phyloP scores from a whole-genome alignment of 2,797 vertebrate species.

The Onychomys leucogaster region DNA sequence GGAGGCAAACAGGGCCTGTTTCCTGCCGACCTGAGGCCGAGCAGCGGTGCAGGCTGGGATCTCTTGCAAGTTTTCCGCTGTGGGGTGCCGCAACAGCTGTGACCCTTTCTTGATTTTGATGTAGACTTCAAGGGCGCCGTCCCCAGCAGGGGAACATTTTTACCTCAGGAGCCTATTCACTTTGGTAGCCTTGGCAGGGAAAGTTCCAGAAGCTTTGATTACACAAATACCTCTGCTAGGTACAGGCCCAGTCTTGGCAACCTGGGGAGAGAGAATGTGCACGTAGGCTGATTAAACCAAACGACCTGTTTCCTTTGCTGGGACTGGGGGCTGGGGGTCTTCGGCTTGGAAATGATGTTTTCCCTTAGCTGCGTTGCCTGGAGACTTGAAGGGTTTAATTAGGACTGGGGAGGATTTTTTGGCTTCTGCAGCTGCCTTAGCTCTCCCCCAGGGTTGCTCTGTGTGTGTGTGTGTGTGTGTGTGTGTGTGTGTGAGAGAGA shows the following conservation, averaged over 20 bases:
- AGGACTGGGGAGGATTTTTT: constrained; percentile 65
- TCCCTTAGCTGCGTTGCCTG: constrained; percentile 77
- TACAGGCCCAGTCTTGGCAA: constrained; percentile 71
- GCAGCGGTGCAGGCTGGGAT: constrained; percentile 58
- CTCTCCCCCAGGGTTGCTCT: constrained; percentile 54
- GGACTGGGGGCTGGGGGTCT: constrained; percentile 54
- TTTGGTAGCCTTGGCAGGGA: constrained; percentile 75
- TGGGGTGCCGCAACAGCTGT: constrained; percentile 79
- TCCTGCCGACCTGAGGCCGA: constrained; percentile 74
- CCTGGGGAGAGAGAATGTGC: constrained; percentile 75
- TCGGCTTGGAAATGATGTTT: constrained; percentile 72
- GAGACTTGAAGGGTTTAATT: constrained; percentile 75
- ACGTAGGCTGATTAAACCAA: constrained; percentile 70
- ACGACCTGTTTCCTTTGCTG: constrained; percentile 76
- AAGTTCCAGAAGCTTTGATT: constrained; percentile 79
- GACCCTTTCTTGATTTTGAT: constrained; percentile 79
- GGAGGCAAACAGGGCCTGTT: constrained; percentile 46
- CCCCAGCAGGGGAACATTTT: constrained; percentile 78
- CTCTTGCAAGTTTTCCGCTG: constrained; percentile 68
- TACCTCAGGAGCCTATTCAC: constrained; percentile 76
- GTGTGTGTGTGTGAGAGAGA: background rate
- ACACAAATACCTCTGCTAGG: constrained; percentile 73
- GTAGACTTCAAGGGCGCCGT: constrained; percentile 73
- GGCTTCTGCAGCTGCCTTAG: constrained; percentile 76
- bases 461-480: background rate